Conservation (phyloP, 2,888 invertebrate species). For the Cryptophagus acutangulus region DNA sequence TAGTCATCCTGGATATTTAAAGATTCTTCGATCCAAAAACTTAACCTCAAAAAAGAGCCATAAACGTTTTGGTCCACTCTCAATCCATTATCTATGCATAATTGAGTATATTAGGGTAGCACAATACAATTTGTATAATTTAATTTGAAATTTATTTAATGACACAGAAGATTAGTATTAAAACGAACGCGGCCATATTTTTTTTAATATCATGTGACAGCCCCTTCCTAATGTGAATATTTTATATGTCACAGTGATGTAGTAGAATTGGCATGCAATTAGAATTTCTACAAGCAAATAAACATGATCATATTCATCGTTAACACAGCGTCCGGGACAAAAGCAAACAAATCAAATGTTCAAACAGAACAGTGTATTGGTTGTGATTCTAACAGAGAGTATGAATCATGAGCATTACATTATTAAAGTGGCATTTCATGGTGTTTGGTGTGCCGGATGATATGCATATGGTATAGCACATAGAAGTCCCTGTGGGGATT, state of each 20-base stretch:
- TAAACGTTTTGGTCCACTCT: no score
- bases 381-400: conserved; percentile 33
- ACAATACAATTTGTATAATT: conserved; percentile 35
- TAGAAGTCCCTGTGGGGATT: no score
- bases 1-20: no score
- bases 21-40: no score
- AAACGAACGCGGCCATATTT: no score
- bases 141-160: conserved; percentile 44
- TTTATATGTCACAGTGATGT: no score
- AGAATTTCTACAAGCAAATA: conserved; percentile 4
- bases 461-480: conserved; percentile 34
- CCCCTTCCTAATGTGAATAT: no score
- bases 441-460: conserved; percentile 33
- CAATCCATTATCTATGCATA: conserved; percentile 40
- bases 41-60: no score
- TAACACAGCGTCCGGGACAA: conserved; percentile 10
- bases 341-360: conserved; percentile 35
- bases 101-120: conserved; percentile 34
- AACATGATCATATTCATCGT: conserved; percentile 7
- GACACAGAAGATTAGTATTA: conserved; percentile 38
- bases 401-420: conserved; percentile 39
- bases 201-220: no score
- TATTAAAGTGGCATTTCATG: conserved; percentile 39
- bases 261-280: conserved; percentile 3
- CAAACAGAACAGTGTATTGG: conserved; percentile 19